Evolutionary conservation across 2,113 vertebrate genomes (phyloP).

Genomic region (Zeus faber): DNA sequence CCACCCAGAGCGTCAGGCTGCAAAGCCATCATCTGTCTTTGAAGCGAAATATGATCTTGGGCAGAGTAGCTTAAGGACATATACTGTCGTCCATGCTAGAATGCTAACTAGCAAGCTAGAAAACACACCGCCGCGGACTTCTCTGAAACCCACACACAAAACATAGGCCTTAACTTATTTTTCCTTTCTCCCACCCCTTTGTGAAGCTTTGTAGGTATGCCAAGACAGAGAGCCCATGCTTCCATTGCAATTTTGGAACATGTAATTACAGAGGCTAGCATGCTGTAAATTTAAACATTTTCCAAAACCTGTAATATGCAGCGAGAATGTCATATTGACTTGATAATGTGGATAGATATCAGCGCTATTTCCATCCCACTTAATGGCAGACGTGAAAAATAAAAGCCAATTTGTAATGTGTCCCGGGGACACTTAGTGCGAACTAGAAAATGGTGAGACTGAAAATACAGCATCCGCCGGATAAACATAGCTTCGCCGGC

Average conservation of each 20-base stretch:
- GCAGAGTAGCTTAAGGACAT: slow-evolving; percentile 17
- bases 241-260: slow-evolving; percentile 61
- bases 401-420: slow-evolving; percentile 14
- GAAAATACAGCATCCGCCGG: background rate
- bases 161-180: slow-evolving; percentile 56
- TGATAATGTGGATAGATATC: slow-evolving; percentile 50
- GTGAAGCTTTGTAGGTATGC: slow-evolving; percentile 62
- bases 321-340: slow-evolving; percentile 44
- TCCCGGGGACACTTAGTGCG: background rate
- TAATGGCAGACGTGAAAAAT: slow-evolving; percentile 18
- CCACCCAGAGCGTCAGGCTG: slow-evolving; percentile 55
- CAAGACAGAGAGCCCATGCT: slow-evolving; percentile 54
- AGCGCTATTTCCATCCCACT: slow-evolving; percentile 29
- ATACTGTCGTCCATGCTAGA: slow-evolving; percentile 10
- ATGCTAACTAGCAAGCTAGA: background rate
- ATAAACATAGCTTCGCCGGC: slow-evolving; percentile 4
- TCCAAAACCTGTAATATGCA: slow-evolving; percentile 62
- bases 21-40: slow-evolving; percentile 34
- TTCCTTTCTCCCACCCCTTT: slow-evolving; percentile 55
- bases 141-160: slow-evolving; percentile 57
- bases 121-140: slow-evolving; percentile 12
- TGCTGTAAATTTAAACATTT: slow-evolving; percentile 70
- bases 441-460: background rate
- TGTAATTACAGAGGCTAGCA: slow-evolving; percentile 67
- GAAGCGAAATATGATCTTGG: slow-evolving; percentile 31